phyloP scores from a whole-genome alignment of 2,797 vertebrate species.

The Chiroxiphia lanceolata region DNA sequence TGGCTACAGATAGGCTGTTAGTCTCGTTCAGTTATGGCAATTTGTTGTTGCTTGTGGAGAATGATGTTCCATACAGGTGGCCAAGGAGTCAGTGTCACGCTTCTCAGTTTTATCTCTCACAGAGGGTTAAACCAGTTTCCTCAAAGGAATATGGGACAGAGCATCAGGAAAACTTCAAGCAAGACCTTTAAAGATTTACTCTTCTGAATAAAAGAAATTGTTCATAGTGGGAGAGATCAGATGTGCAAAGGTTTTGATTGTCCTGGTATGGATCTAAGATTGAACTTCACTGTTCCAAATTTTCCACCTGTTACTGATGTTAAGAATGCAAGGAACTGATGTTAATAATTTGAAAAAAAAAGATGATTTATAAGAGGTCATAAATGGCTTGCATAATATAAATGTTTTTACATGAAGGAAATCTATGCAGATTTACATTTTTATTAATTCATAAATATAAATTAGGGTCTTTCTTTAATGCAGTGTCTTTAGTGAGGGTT shows the following conservation, averaged over 20 bases:
- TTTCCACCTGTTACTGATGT: slow-evolving; percentile 29
- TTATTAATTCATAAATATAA: slow-evolving; percentile 70
- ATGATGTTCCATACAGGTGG: background rate
- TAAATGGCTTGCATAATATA: slow-evolving; percentile 54
- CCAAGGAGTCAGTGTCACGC: background rate
- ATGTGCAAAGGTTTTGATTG: background rate
- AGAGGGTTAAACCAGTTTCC: background rate
- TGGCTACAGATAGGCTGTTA: background rate
- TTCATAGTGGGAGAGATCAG: background rate
- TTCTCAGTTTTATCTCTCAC: background rate
- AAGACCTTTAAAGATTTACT: background rate
- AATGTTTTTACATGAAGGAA: slow-evolving; percentile 67
- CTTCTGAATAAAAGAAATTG: background rate
- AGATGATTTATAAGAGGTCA: slow-evolving; percentile 59
- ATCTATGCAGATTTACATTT: slow-evolving; percentile 66
- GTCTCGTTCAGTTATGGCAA: background rate
- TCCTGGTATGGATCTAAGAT: background rate
- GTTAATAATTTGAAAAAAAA: slow-evolving; percentile 52
- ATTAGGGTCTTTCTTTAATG: slow-evolving; percentile 57
- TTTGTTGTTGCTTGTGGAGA: background rate
- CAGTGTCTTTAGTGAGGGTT: slow-evolving; percentile 16
- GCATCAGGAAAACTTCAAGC: background rate
- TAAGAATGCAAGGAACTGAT: slow-evolving; percentile 40
- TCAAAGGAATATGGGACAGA: background rate
- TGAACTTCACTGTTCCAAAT: slow-evolving; percentile 21